Percentiles rank a stretch among this genome's conserved stretches.
These are phyloP conservation scores for Ametastegia equiseti DNA, from an alignment of 2,888 invertebrate genomes.

Conservation along the genomic window DNA sequence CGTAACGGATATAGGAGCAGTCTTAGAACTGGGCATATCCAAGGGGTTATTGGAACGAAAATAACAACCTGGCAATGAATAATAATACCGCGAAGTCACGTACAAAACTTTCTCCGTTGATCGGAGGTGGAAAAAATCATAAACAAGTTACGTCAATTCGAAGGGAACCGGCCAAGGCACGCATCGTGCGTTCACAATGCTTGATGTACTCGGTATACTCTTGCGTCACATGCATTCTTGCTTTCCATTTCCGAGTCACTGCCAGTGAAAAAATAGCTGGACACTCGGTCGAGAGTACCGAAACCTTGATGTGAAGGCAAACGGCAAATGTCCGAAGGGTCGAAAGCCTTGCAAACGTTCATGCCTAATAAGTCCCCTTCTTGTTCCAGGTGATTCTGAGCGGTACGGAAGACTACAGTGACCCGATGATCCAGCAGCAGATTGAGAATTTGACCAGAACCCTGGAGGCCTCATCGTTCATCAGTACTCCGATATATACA, in stretches of 20 bases:
- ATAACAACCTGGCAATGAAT: slow-evolving; percentile 27
- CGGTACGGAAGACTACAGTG: slow-evolving; percentile 90
- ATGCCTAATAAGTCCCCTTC: not conserved
- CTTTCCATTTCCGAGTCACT: not conserved
- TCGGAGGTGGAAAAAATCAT: slow-evolving; percentile 16
- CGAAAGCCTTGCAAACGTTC: not conserved
- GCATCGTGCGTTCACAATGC: slow-evolving; percentile 16
- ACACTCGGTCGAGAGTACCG: not conserved
- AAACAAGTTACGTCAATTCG: slow-evolving; percentile 43
- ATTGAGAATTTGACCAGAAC: slow-evolving; percentile 87
- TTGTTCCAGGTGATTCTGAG: slow-evolving; percentile 86
- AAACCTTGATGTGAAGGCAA: not conserved
- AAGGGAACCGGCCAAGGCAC: slow-evolving; percentile 23
- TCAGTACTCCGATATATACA: slow-evolving; percentile 88
- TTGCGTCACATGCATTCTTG: slow-evolving; percentile 18
- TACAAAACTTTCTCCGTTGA: slow-evolving; percentile 33
- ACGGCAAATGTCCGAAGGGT: not conserved
- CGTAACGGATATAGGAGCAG: slow-evolving; percentile 11
- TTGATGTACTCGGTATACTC: not conserved
- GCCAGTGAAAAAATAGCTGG: not conserved
- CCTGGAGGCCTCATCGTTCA: slow-evolving; percentile 88
- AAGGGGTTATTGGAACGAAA: not conserved
- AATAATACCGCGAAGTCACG: slow-evolving; percentile 30
- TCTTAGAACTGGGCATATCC: not conserved
- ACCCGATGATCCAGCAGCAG: slow-evolving; percentile 85